Evolutionary conservation across 2,797 vertebrate genomes (phyloP).

Genomic region (Pseudochaenichthys georgianus): DNA sequence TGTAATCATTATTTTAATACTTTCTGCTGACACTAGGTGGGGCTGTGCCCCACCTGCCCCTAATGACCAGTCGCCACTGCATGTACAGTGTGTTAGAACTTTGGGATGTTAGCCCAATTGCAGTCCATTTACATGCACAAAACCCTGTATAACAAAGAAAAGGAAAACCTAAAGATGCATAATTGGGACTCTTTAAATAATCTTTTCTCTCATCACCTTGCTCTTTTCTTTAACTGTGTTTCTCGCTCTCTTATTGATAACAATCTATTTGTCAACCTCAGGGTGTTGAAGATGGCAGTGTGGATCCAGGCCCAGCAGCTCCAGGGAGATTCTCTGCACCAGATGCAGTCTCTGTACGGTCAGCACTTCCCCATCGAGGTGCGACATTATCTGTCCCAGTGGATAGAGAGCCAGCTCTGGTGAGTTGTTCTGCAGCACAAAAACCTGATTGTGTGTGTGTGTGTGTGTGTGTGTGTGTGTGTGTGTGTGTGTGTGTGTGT

Average conservation of each 20-base stretch:
- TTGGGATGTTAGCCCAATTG: too few species aligned
- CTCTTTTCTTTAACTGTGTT: neutral
- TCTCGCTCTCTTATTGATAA: neutral
- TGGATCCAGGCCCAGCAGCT: slow-evolving; percentile 98
- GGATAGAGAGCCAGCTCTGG: slow-evolving; percentile 94
- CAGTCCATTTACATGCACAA: too few species aligned
- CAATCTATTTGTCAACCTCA: slow-evolving; percentile 40
- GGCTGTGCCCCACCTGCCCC: too few species aligned
- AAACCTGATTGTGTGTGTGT: neutral
- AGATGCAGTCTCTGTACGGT: slow-evolving; percentile 98
- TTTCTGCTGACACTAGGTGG: too few species aligned
- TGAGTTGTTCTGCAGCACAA: slow-evolving; percentile 72
- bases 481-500: too few species aligned
- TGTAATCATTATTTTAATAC: too few species aligned
- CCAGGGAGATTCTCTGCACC: slow-evolving; percentile 95
- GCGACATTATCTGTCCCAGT: slow-evolving; percentile 94
- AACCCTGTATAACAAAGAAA: too few species aligned
- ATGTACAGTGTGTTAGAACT: too few species aligned
- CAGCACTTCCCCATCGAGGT: slow-evolving; percentile 99
- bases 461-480: too few species aligned
- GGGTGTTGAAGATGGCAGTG: slow-evolving; percentile 91
- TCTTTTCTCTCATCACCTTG: neutral
- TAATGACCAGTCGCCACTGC: too few species aligned
- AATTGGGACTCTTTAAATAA: neutral
- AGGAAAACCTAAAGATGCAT: too few species aligned